phyloP scores from a whole-genome alignment of 2,888 invertebrate species.

The Aspidiotus destructor region DNA sequence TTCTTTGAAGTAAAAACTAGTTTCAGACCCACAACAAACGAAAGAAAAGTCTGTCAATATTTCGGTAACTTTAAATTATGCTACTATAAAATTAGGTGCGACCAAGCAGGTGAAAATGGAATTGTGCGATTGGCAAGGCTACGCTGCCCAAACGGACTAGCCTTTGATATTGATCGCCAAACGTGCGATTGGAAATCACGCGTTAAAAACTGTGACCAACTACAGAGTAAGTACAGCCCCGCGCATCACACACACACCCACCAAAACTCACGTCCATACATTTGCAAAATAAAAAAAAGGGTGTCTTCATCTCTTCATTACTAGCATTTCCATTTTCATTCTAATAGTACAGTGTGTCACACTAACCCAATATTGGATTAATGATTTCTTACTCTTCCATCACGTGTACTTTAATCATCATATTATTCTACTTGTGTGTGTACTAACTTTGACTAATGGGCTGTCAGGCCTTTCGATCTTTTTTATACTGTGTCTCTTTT shows the following conservation, averaged over 20 bases:
- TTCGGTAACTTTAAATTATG: constrained; percentile 24
- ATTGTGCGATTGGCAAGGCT: constrained; percentile 78
- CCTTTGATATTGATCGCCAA: constrained; percentile 88
- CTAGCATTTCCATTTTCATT: background rate
- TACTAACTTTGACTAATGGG: background rate
- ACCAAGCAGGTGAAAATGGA: constrained; percentile 79
- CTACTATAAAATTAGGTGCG: constrained; percentile 56
- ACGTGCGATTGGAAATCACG: constrained; percentile 94
- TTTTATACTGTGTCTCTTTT: no score
- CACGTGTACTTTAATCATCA: background rate
- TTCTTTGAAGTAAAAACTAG: background rate
- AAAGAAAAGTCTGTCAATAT: background rate
- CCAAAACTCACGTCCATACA: background rate
- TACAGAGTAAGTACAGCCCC: constrained; percentile 69
- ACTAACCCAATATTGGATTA: background rate
- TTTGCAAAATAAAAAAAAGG: background rate
- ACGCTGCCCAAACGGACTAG: constrained; percentile 79
- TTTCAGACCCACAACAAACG: background rate
- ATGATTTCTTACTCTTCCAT: background rate
- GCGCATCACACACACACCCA: background rate
- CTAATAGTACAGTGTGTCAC: background rate
- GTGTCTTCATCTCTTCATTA: background rate
- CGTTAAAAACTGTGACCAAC: constrained; percentile 88
- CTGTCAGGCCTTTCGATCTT: no score
- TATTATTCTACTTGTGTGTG: background rate